These are phyloP conservation scores for Harmothoe impar DNA, from an alignment of 2,888 invertebrate genomes.

Conservation along the genomic window DNA sequence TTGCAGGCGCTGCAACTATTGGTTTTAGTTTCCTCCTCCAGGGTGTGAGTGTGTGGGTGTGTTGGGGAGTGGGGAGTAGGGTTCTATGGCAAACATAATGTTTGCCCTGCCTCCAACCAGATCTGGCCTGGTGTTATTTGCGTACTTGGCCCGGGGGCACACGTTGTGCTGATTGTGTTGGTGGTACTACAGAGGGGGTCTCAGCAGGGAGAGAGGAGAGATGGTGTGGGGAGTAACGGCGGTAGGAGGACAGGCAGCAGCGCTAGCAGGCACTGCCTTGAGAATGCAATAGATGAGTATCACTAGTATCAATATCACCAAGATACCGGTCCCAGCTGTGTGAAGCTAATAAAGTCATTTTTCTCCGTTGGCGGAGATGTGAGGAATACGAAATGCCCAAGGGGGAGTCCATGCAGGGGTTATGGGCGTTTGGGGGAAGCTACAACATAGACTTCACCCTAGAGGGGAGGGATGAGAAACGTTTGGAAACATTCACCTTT, in stretches of 20 bases:
- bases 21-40: not conserved
- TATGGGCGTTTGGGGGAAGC: too few species aligned
- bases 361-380: not conserved
- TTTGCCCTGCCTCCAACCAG: not conserved
- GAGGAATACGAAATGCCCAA: too few species aligned
- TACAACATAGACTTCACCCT: too few species aligned
- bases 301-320: not conserved
- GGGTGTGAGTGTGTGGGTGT: not conserved
- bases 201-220: not conserved
- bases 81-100: not conserved
- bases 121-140: constrained; percentile 11
- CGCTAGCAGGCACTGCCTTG: too few species aligned
- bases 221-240: too few species aligned
- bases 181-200: not conserved
- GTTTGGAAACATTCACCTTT: too few species aligned
- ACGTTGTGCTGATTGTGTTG: not conserved
- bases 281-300: not conserved
- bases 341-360: not conserved
- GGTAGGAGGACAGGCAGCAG: too few species aligned
- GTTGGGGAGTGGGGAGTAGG: too few species aligned
- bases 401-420: too few species aligned
- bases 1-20: constrained; percentile 5
- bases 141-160: not conserved
- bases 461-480: too few species aligned
- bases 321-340: not conserved